phyloP scores from a whole-genome alignment of 2,113 vertebrate genomes.

The Alligator mississippiensis region DNA sequence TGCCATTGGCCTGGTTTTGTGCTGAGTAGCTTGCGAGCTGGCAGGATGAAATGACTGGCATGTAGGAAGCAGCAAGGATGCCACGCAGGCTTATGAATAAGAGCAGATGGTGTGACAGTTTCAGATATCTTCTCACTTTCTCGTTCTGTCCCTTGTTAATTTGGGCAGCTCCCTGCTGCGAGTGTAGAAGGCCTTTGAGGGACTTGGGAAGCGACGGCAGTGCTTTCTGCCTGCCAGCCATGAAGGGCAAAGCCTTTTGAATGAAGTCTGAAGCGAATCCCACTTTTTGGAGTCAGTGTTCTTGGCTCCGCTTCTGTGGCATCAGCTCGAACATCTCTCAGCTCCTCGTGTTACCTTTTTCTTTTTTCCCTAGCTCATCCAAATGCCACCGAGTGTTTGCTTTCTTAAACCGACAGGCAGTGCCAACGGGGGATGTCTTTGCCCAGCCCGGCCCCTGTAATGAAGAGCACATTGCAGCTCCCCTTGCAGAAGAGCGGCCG shows the following conservation, averaged over 20 bases:
- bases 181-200: not conserved
- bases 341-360: not conserved
- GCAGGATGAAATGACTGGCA: constrained; percentile 51
- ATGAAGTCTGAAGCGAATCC: constrained; percentile 33
- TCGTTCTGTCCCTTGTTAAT: not conserved
- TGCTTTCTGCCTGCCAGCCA: constrained; percentile 14
- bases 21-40: constrained; percentile 31
- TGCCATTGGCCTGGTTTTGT: constrained; percentile 32
- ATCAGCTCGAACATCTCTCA: constrained; percentile 33
- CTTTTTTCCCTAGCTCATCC: not conserved
- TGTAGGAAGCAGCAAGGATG: constrained; percentile 8
- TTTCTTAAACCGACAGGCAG: not conserved
- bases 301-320: not conserved
- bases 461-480: no score
- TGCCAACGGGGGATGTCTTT: no score
- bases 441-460: no score
- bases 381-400: rapidly evolving
- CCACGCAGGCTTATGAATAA: constrained; percentile 42
- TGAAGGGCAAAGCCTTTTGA: constrained; percentile 29
- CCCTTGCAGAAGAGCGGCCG: not conserved
- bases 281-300: not conserved
- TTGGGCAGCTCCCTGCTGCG: constrained; percentile 21
- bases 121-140: constrained; percentile 27
- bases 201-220: constrained; percentile 8
- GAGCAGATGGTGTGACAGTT: constrained; percentile 66